Conservation (phyloP, 2,797 vertebrate genomes). For the Taeniopygia guttata region DNA sequence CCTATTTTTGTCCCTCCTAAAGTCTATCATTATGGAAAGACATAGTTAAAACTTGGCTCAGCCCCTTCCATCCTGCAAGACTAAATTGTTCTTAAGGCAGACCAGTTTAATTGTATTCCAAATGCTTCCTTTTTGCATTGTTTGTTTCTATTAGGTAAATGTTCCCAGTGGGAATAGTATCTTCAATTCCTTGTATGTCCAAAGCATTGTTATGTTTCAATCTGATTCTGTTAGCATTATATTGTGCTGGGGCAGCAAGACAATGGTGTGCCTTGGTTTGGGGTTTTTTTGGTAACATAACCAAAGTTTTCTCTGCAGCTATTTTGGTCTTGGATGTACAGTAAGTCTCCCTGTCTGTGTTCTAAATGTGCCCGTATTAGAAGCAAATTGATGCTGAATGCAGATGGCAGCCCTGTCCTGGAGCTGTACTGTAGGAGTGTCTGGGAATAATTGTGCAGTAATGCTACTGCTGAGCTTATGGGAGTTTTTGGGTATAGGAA, state of each 20-base stretch:
- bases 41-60: constrained; percentile 39
- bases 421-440: neutral
- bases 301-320: neutral
- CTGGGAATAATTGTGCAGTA: neutral
- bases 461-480: neutral
- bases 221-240: neutral
- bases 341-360: neutral
- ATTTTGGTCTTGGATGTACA: neutral
- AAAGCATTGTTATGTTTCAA: neutral
- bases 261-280: neutral
- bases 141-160: constrained; percentile 37
- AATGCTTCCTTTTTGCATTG: constrained; percentile 54
- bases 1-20: neutral
- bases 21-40: neutral
- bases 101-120: constrained; percentile 12
- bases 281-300: neutral
- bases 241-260: neutral
- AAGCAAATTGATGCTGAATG: neutral
- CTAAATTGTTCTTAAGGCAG: constrained; percentile 23
- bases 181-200: constrained; percentile 13
- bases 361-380: neutral
- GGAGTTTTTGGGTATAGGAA: neutral
- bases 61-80: neutral
- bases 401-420: neutral
- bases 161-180: constrained; percentile 18